phyloP scores from a whole-genome alignment of 2,113 vertebrate genomes.

The Gymnobelideus leadbeateri region DNA sequence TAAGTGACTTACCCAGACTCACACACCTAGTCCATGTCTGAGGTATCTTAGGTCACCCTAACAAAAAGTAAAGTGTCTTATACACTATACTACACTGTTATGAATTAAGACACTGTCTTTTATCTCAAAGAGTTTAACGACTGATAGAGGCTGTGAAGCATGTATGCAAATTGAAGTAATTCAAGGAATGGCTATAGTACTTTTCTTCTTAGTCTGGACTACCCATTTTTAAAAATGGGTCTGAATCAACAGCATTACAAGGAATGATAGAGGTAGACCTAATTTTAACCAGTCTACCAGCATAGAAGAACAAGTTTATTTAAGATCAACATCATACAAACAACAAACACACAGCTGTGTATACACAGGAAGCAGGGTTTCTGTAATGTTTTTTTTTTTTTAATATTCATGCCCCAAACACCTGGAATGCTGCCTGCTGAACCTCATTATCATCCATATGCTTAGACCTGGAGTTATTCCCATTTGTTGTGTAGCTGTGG shows the following conservation, averaged over 20 bases:
- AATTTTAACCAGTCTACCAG: not conserved
- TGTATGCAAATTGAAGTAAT: not conserved
- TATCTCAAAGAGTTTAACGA: not conserved
- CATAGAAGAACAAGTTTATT: slow-evolving; percentile 23
- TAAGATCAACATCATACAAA: slow-evolving; percentile 15
- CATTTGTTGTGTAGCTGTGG: slow-evolving; percentile 10
- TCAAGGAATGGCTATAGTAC: not conserved
- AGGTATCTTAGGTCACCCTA: not conserved
- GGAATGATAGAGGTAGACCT: slow-evolving; percentile 31
- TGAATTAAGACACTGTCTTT: not conserved
- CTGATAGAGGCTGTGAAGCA: not conserved
- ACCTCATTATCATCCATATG: slow-evolving; percentile 60
- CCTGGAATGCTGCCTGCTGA: slow-evolving; percentile 71
- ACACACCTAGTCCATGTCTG: not conserved
- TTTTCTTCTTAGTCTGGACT: not conserved
- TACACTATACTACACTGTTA: not conserved
- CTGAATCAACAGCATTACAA: not conserved
- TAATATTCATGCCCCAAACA: slow-evolving; percentile 57
- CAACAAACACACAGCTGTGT: slow-evolving; percentile 39
- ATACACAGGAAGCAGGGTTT: slow-evolving; percentile 44
- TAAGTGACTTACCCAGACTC: not conserved
- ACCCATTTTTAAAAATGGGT: not conserved
- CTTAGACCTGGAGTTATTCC: slow-evolving; percentile 44
- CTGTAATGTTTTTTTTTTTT: not conserved
- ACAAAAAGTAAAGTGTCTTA: not conserved